phyloP scores from a whole-genome alignment of 1,140 invertebrate genomes.

The Papilio glaucus region DNA sequence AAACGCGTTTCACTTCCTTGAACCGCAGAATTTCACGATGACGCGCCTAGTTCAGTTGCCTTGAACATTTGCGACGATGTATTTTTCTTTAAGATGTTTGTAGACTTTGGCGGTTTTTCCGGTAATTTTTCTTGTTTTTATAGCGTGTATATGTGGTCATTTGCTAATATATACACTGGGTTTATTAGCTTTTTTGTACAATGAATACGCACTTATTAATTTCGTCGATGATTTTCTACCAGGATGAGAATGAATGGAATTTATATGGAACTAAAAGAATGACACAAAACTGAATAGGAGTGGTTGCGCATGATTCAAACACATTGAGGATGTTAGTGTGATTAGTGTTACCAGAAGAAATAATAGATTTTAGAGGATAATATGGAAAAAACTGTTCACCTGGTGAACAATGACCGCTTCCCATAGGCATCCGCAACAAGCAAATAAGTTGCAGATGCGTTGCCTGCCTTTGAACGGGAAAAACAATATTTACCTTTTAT shows the following conservation, averaged over 20 bases:
- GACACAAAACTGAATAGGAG: not conserved
- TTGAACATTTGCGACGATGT: constrained; percentile 38
- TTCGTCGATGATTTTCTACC: not conserved
- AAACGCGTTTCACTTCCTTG: constrained; percentile 56
- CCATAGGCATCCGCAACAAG: too few relatives aligned
- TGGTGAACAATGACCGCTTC: too few relatives aligned
- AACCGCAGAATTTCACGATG: constrained; percentile 45
- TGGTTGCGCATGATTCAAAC: too few relatives aligned
- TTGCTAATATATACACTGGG: not conserved
- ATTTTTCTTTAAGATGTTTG: constrained; percentile 24
- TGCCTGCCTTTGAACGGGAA: too few relatives aligned
- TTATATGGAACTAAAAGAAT: not conserved
- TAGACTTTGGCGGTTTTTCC: constrained; percentile 29
- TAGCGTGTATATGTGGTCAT: not conserved
- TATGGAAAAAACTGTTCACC: too few relatives aligned
- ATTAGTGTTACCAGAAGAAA: too few relatives aligned
- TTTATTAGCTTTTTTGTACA: not conserved
- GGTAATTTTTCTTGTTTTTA: constrained; percentile 33
- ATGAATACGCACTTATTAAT: not conserved
- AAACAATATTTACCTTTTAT: too few relatives aligned
- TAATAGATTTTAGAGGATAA: too few relatives aligned
- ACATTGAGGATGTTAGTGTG: too few relatives aligned
- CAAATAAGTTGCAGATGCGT: too few relatives aligned
- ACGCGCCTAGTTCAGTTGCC: constrained; percentile 33
- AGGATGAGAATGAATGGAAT: not conserved